Percentiles rank a stretch among this genome's conserved stretches.
phyloP scores from a whole-genome alignment of 2,113 vertebrate genomes.

The Poecilia latipinna region DNA sequence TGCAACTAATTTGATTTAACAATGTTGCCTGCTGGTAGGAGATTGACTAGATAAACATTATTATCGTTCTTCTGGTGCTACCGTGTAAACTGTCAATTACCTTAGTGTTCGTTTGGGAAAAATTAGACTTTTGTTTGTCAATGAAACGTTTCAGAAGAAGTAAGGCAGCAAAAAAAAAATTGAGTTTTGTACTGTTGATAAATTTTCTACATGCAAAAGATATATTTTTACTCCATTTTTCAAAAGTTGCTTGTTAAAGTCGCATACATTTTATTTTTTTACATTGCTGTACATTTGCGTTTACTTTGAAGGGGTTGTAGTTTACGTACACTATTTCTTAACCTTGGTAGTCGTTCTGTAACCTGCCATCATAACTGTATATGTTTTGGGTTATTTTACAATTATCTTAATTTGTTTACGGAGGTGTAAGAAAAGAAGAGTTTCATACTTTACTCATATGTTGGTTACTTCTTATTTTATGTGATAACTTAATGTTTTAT shows the following conservation, averaged over 20 bases:
- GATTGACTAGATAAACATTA: not conserved
- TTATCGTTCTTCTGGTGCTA: not conserved
- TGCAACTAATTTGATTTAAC: not conserved
- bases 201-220: constrained; percentile 25
- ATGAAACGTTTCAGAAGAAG: not conserved
- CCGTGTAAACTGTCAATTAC: not conserved
- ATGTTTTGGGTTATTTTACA: not conserved
- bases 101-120: not conserved
- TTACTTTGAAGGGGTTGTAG: constrained; percentile 20
- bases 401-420: constrained; percentile 43
- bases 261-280: constrained; percentile 9
- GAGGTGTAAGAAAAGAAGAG: constrained; percentile 4
- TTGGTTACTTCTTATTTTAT: not conserved
- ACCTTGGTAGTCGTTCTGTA: constrained; percentile 22
- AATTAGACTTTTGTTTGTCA: not conserved
- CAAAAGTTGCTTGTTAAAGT: not conserved
- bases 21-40: constrained; percentile 2
- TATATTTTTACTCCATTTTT: constrained; percentile 33
- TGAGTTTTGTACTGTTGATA: not conserved
- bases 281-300: not conserved
- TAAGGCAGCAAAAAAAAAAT: not conserved
- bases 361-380: constrained; percentile 34
- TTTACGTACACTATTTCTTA: constrained; percentile 23
- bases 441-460: not conserved
- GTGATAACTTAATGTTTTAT: constrained; percentile 25